Percentiles rank a stretch among this genome's conserved stretches.
phyloP scores from a whole-genome alignment of 2,888 invertebrate genomes.

The Agriopis aurantiaria region DNA sequence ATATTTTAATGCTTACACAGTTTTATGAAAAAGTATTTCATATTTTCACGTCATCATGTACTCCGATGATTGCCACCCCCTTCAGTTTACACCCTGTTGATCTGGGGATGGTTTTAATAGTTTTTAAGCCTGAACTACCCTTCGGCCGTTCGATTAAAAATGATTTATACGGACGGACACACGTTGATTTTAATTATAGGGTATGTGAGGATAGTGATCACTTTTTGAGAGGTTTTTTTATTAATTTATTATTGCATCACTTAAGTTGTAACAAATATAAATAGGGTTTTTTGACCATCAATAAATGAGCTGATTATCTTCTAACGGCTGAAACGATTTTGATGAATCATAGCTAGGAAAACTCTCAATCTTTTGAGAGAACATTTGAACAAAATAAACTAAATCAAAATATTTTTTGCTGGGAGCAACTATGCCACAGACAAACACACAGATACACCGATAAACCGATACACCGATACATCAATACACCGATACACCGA shows the following conservation, averaged over 20 bases:
- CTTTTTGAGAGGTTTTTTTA: slow-evolving; percentile 7
- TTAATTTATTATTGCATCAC: neutral
- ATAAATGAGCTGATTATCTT: no score
- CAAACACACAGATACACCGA: no score
- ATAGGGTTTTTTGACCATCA: no score
- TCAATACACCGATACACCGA: no score
- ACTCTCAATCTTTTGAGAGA: no score
- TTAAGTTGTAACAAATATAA: no score
- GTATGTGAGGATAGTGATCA: slow-evolving; percentile 10
- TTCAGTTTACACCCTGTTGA: slow-evolving; percentile 51
- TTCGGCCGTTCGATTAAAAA: slow-evolving; percentile 46
- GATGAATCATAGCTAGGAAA: no score
- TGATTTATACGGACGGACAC: slow-evolving; percentile 44
- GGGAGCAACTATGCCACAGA: no score
- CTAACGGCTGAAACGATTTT: no score
- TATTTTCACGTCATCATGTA: slow-evolving; percentile 42
- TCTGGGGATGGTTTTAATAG: slow-evolving; percentile 69
- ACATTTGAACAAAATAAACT: no score
- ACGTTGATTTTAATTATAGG: slow-evolving; percentile 39
- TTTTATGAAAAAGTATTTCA: slow-evolving; percentile 46
- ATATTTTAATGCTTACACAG: slow-evolving; percentile 35
- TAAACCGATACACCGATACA: no score
- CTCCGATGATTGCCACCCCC: slow-evolving; percentile 41
- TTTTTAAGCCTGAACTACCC: slow-evolving; percentile 63
- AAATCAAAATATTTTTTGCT: no score